Conservation (phyloP, 2,797 vertebrate genomes). For the Lacerta agilis region DNA sequence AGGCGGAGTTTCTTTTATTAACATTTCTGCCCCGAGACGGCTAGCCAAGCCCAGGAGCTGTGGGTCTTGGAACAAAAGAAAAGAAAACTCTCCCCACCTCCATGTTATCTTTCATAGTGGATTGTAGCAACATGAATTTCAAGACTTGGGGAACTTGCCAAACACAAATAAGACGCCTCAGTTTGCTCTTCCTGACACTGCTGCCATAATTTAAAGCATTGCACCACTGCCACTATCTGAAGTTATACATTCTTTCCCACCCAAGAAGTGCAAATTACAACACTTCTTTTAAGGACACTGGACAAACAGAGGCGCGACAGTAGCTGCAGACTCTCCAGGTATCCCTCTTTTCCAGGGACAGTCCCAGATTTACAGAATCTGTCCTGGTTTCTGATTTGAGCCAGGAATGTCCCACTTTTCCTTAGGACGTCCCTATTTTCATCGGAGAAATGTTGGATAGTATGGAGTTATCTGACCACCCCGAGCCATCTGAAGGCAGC, state of each 20-base stretch:
- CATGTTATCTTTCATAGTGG: background rate
- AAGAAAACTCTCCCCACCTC: no score
- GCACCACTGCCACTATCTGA: background rate
- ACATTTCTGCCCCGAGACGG: conserved; percentile 30
- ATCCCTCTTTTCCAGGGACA: no score
- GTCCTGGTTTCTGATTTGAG: no score
- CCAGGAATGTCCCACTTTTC: no score
- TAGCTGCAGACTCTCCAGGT: no score
- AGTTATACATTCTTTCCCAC: background rate
- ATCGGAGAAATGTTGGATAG: no score
- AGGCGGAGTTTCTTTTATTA: conserved; percentile 38
- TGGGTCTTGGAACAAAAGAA: background rate
- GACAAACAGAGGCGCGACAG: background rate
- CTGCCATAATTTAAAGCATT: background rate
- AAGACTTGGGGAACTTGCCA: background rate
- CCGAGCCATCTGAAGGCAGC: no score
- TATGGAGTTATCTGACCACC: no score
- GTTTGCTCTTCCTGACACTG: background rate
- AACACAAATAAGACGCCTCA: background rate
- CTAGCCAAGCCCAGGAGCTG: background rate
- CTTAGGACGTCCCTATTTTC: no score
- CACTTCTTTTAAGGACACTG: background rate
- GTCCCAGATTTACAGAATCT: no score
- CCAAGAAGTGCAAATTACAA: background rate
- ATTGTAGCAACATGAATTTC: background rate